A percentile compares a stretch with the other conserved stretches of the same genome.
These are phyloP conservation scores for Philantomba maxwellii DNA, from an alignment of 2,113 vertebrate genomes.

Conservation along the genomic window DNA sequence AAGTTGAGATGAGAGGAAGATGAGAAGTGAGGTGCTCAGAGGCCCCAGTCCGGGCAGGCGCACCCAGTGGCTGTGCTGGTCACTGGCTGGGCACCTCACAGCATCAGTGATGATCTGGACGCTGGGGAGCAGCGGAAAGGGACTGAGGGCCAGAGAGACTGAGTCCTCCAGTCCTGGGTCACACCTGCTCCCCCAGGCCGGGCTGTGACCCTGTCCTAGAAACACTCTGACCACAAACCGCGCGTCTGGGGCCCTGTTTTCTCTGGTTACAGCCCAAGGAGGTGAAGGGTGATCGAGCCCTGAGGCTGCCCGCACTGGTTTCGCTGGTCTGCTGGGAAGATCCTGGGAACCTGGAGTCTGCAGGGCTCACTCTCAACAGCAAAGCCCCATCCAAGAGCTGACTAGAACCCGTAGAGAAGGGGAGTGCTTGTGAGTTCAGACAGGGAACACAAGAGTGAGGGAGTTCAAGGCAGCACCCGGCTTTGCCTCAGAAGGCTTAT, in stretches of 20 bases:
- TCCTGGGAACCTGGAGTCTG: background rate
- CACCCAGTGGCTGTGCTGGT: rapidly evolving
- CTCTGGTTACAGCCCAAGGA: background rate
- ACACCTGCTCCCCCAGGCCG: background rate
- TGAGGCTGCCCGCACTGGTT: background rate
- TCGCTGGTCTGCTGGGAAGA: background rate
- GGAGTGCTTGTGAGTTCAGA: background rate
- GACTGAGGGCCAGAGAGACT: background rate
- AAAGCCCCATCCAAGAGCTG: background rate
- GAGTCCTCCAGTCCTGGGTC: background rate
- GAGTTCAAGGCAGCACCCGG: background rate
- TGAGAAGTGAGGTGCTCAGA: background rate
- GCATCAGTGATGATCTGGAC: background rate
- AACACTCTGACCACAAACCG: background rate
- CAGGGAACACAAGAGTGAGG: background rate
- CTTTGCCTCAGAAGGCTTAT: background rate
- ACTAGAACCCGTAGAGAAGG: background rate
- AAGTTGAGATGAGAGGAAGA: background rate
- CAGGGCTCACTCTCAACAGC: background rate
- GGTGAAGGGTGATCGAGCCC: background rate
- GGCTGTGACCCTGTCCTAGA: background rate
- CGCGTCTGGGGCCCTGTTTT: background rate
- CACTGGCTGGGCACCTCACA: rapidly evolving
- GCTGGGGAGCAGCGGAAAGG: background rate
- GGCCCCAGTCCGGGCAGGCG: background rate